A percentile compares a stretch with the other conserved stretches of the same genome.
Evolutionary conservation across 1,140 invertebrate species (phyloP).

Genomic region (Ostrea denselamellosa): DNA sequence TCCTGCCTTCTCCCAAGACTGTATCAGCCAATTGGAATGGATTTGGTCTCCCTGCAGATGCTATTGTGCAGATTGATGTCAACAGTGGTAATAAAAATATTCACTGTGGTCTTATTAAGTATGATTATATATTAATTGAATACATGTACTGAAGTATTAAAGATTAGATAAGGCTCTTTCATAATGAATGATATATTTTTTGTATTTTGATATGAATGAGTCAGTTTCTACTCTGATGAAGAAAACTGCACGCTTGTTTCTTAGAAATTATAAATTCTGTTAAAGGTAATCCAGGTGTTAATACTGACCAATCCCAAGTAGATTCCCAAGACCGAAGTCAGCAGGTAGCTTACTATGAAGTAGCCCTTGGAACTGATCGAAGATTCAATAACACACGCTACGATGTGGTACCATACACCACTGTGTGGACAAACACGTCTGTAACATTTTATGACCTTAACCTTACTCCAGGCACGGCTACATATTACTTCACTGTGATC

Average conservation of each 20-base stretch:
- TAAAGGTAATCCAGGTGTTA: constrained; percentile 46
- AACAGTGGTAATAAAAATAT: constrained; percentile 39
- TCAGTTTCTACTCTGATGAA: neutral
- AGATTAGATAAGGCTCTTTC: too few relatives aligned
- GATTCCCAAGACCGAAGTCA: constrained; percentile 49
- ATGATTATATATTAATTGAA: too few relatives aligned
- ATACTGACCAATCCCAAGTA: neutral
- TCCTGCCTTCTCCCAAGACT: constrained; percentile 47
- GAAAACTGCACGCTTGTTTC: neutral
- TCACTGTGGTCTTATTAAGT: too few relatives aligned
- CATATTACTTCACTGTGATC: constrained; percentile 70
- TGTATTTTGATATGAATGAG: too few relatives aligned
- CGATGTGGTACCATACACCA: constrained; percentile 66
- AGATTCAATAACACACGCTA: constrained; percentile 65
- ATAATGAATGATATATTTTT: too few relatives aligned
- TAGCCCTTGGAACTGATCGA: constrained; percentile 70
- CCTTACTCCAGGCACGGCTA: constrained; percentile 53
- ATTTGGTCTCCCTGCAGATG: constrained; percentile 60
- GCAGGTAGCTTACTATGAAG: constrained; percentile 63
- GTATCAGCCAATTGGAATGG: constrained; percentile 67
- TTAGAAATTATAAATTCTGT: neutral
- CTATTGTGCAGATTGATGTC: constrained; percentile 49
- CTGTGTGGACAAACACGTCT: constrained; percentile 64
- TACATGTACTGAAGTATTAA: too few relatives aligned
- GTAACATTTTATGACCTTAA: constrained; percentile 65